Base-by-base conservation (phyloP, 2,797 vertebrate species). In the Kryptolebias ocellatus region DNA sequence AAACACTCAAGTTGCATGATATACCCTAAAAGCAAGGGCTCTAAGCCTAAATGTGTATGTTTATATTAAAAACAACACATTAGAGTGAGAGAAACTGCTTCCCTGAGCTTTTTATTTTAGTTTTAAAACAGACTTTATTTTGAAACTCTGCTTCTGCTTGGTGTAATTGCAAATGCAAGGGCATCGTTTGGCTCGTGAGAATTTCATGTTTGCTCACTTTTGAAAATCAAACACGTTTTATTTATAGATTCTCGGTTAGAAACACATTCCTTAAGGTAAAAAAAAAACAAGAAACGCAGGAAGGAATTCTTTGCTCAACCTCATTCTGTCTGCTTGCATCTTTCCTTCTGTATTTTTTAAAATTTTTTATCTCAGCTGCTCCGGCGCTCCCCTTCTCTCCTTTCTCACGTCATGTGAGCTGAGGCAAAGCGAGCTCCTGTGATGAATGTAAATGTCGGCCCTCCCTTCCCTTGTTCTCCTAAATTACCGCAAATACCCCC, bases 371-470 rank as follows among this genome's bases (percentile, higher is more conserved):
- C 74, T 86, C 74, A 60, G 24, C 78, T 52, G 54, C 70, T 78
- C 57, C 1, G 9, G 18, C 34, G 16, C 66, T 60, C 74, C 57
- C 66, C 52, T 50, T 18, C 53, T 56, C 60, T 62, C 63, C 77
- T 55, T 56, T 49, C 73, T 80, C 79, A 56, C 54, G 42, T 81
- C 85, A 83, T 81, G 74, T 66, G 77, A 81, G 83, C 72, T 78
- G 80, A 90, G 82, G 62, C 58, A 59, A 87, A 62, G 67, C 42
- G 34, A 80, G 85, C 74, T 71, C 74, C 80, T 84, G 79, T 87
- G 90, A 84, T 90, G 88, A 89, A 92, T 91, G 81, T 89, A 90
- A 91, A 90, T 83, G 85, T 65, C 64, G 72, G 75, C 82, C 84
- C 85, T 84, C 87, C 90, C 73, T 47, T 81, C 64, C 34, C 82